These are phyloP conservation scores for Cebidichthys violaceus DNA, from an alignment of 2,113 vertebrate species.

Conservation along the genomic window DNA sequence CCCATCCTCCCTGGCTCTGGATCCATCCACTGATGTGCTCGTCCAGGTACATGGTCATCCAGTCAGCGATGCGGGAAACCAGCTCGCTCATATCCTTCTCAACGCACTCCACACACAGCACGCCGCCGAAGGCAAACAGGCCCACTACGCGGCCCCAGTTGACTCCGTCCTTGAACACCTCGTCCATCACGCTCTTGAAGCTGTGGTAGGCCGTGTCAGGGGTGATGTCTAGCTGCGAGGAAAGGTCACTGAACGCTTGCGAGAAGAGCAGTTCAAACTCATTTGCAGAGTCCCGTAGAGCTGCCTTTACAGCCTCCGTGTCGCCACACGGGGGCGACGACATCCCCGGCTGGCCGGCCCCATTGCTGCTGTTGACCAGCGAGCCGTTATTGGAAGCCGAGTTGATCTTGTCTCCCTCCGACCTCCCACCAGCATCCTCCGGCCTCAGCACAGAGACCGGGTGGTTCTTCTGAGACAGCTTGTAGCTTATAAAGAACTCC, in stretches of 20 bases:
- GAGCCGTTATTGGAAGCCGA: conserved; percentile 33
- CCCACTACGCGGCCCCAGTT: conserved; percentile 99
- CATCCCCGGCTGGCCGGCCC: neutral
- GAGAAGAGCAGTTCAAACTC: conserved; percentile 94
- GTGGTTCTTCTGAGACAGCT: conserved; percentile 91
- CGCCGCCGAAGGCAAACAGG: conserved; percentile 95
- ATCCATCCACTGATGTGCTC: conserved; percentile 95
- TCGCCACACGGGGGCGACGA: rapidly evolving
- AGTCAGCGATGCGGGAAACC: conserved; percentile 90
- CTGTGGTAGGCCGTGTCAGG: conserved; percentile 91
- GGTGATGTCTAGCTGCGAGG: conserved; percentile 93
- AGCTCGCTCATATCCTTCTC: conserved; percentile 93
- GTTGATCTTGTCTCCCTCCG: conserved; percentile 63
- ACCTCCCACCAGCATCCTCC: conserved; percentile 63
- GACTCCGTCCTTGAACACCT: conserved; percentile 95
- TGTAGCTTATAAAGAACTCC: conserved; percentile 92
- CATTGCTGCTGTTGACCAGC: neutral
- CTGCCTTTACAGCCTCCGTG: conserved; percentile 85
- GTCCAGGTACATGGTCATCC: conserved; percentile 97
- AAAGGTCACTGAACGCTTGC: conserved; percentile 91
- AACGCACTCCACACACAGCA: conserved; percentile 92
- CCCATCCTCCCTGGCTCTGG: conserved; percentile 96
- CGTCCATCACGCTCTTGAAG: conserved; percentile 96
- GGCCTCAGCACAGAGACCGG: conserved; percentile 85
- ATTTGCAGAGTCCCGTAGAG: conserved; percentile 89